These are phyloP conservation scores for Ammodytes dubius DNA, from an alignment of 2,113 vertebrate species.

Conservation along the genomic window DNA sequence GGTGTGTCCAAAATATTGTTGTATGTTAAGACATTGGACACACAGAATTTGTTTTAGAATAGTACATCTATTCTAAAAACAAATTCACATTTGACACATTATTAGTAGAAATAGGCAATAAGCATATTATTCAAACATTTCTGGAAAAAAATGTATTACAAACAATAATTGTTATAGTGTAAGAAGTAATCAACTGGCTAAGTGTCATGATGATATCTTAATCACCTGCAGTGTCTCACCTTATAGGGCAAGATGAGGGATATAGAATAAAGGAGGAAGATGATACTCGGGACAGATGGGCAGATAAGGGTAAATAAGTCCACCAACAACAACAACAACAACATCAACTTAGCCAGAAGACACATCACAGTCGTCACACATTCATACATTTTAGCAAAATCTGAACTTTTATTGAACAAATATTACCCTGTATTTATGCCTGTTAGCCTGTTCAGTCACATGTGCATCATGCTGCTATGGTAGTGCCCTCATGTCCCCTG, in stretches of 20 bases:
- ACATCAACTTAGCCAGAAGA: background rate
- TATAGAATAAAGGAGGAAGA: background rate
- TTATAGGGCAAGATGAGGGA: background rate
- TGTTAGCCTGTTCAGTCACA: conserved; percentile 7
- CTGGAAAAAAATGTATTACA: no score
- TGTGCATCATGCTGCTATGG: conserved; percentile 27
- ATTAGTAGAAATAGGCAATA: no score
- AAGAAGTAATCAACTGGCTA: no score
- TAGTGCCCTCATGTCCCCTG: background rate
- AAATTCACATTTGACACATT: background rate
- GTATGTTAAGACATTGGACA: no score
- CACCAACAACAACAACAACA: background rate
- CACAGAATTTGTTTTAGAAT: no score
- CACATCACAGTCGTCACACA: background rate
- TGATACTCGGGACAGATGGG: background rate
- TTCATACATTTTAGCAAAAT: conserved; percentile 13
- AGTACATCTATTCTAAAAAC: background rate
- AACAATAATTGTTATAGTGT: no score
- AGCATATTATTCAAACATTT: no score
- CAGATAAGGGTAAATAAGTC: conserved; percentile 12
- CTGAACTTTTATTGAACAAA: background rate
- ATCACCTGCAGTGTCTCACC: no score
- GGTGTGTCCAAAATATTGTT: background rate
- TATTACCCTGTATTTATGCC: background rate
- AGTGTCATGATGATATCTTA: no score